phyloP scores from a whole-genome alignment of 64 coral and sea anemone species.

The Montipora efflorescens region DNA sequence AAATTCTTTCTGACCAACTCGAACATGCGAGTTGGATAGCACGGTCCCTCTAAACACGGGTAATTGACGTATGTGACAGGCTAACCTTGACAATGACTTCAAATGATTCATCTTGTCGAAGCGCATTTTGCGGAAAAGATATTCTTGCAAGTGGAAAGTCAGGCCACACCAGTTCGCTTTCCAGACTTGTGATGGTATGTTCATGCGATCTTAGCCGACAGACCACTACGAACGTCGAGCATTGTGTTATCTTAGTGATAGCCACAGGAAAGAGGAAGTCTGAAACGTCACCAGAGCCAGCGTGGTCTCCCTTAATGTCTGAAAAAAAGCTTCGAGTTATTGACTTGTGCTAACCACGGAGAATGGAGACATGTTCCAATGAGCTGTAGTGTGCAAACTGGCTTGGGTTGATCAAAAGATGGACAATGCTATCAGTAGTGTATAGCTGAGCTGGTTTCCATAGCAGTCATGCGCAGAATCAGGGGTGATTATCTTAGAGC shows the following conservation, averaged over 20 bases:
- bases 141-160: constrained; percentile 37
- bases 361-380: no score
- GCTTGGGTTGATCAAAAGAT: no score
- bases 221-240: constrained; percentile 62
- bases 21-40: no score
- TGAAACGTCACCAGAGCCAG: neutral
- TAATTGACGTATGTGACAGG: no score
- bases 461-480: no score
- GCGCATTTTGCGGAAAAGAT: constrained; percentile 10
- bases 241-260: constrained; percentile 42
- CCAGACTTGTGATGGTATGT: neutral
- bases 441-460: no score
- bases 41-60: no score
- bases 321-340: neutral
- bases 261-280: constrained; percentile 58
- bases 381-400: no score
- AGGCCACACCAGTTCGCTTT: neutral
- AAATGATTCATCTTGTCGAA: constrained; percentile 1
- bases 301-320: constrained; percentile 50
- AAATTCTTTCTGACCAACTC: no score
- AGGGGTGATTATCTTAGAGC: no score
- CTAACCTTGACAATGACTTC: constrained; percentile 1
- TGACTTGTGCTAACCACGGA: neutral
- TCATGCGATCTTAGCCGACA: constrained; percentile 48
- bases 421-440: no score